A percentile compares a stretch with the other conserved stretches of the same genome.
phyloP scores from a whole-genome alignment of 2,797 vertebrate genomes.

The Anabas testudineus region DNA sequence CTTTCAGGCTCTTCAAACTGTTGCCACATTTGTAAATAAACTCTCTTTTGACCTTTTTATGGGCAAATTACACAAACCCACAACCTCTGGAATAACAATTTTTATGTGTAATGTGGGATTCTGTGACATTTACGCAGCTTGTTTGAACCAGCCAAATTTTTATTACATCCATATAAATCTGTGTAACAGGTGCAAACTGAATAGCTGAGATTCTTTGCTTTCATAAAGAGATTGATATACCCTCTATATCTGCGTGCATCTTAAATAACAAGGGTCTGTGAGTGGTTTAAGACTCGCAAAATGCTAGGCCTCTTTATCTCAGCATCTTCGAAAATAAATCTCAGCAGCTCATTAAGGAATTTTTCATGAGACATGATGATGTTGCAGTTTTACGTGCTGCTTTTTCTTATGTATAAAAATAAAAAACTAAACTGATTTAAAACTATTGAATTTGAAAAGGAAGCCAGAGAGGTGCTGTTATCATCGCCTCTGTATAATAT shows the following conservation, averaged over 20 bases:
- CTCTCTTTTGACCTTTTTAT: neutral
- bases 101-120: constrained; percentile 30
- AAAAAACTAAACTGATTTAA: constrained; percentile 2
- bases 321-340: constrained; percentile 17
- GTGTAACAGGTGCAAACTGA: neutral
- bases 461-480: constrained; percentile 1
- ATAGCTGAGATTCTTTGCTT: constrained; percentile 18
- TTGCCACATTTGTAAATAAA: constrained; percentile 1
- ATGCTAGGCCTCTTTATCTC: neutral
- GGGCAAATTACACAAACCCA: constrained; percentile 13
- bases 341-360: constrained; percentile 5
- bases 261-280: constrained; percentile 6
- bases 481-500: neutral
- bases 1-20: constrained; percentile 8
- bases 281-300: constrained; percentile 4
- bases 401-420: neutral
- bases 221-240: constrained; percentile 5
- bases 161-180: constrained; percentile 18
- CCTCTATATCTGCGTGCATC: neutral
- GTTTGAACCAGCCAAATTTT: neutral
- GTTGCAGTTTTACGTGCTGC: neutral
- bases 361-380: neutral
- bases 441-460: neutral
- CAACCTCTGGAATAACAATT: constrained; percentile 21
- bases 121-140: constrained; percentile 7